These are phyloP conservation scores for Phallusia fumigata DNA, from an alignment of 23 tunicate species.

Conservation along the genomic window DNA sequence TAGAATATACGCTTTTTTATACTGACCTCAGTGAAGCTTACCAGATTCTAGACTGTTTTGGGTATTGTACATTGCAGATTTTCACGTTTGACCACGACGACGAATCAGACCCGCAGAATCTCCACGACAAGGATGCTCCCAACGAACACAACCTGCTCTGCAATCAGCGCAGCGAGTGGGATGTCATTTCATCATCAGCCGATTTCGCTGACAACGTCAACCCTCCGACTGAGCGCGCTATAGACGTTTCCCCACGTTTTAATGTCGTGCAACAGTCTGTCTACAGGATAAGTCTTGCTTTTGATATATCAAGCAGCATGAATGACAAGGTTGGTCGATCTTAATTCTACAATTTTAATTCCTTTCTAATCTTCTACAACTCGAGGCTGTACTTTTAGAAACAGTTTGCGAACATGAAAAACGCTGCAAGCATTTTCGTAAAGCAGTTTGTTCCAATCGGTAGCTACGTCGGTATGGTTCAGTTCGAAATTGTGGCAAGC, in stretches of 20 bases:
- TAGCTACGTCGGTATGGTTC: constrained; percentile 24
- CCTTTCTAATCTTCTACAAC: background rate
- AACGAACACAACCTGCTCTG: constrained; percentile 51
- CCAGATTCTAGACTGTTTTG: too few relatives aligned
- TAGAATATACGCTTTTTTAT: too few relatives aligned
- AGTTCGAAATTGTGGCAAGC: constrained; percentile 6
- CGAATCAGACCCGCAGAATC: constrained; percentile 22
- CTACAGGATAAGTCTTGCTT: constrained; percentile 20
- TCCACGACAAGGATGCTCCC: constrained; percentile 43
- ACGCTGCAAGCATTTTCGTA: constrained; percentile 22
- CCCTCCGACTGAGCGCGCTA: background rate
- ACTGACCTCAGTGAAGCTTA: too few relatives aligned
- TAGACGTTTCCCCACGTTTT: constrained; percentile 18
- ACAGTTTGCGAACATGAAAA: background rate
- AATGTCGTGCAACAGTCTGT: constrained; percentile 27
- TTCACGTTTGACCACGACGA: constrained; percentile 43
- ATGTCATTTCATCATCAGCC: constrained; percentile 16
- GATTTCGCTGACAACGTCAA: constrained; percentile 16
- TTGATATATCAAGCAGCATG: constrained; percentile 45
- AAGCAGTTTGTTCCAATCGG: constrained; percentile 11
- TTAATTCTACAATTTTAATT: background rate
- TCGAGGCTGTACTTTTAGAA: too few relatives aligned
- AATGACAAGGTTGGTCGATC: background rate
- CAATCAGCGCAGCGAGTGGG: constrained; percentile 43
- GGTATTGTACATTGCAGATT: constrained; percentile 13